Base-by-base conservation (phyloP, 2,113 vertebrate genomes). In the Cyrtonyx montezumae region DNA sequence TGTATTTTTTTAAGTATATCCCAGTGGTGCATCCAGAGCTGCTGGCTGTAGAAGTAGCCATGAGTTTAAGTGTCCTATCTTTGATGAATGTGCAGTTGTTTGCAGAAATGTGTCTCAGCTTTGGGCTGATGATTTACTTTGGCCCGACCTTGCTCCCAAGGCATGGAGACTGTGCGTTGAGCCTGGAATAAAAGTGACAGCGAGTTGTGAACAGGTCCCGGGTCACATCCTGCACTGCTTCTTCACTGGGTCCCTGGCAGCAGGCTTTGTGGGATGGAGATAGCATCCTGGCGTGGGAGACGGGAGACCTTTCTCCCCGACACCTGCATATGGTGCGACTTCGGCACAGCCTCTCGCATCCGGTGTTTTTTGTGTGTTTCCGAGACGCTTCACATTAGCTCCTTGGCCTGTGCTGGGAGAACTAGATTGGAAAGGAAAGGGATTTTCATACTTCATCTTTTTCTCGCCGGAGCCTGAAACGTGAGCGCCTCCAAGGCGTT, bases 391-490 rank as follows among this genome's bases (percentile, higher is more conserved):
- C 92, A 94, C 93, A 49, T 90, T 93, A n/a, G 2, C 73, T 94
- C 93, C 76, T 95, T 90, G 93, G 87, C 91, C 87, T 2, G 82
- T 85, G 94, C 94, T 91, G 89, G 93, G 85, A 96, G 76, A 65
- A 91, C 96, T 87, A 82, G 93, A 91, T 96, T 96, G 96, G 96
- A 96, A 96, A 94, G 95, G 95, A 96, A 96, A 95, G 82, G 61
- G 87, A 91, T 96, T 96, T 96, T 96, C 96, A 96, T 96, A 96
- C 96, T 96, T 96, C 96, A 96, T 96, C 96, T 95, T 96, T 96
- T 96, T 95, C 93, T 96, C 73, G 0, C 37, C 73, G 16, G 79
- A 73, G 95, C 79, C 94, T 95, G 96, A 96, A 96, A 96, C 14
- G 94, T 94, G 93, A 96, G 96, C 15, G 88, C 93, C 95, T 94